Percentiles rank a stretch among this genome's conserved stretches.
Conservation (phyloP, 1,140 invertebrate genomes). For the Bombyx mori region DNA sequence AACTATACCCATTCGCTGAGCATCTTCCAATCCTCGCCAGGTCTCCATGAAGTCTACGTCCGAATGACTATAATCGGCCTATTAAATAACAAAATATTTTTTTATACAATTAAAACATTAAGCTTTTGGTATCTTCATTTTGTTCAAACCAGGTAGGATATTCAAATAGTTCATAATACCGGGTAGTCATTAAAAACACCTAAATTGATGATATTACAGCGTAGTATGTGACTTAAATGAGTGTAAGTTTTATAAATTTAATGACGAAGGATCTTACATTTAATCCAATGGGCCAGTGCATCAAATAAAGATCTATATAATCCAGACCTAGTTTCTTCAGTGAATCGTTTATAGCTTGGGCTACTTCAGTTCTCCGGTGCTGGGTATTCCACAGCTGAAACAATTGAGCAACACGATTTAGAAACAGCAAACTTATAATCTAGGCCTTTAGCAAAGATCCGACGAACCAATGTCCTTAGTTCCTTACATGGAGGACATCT, state of each 20-base stretch:
- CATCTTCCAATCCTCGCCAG: constrained; percentile 82
- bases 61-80: constrained; percentile 34
- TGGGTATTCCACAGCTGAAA: constrained; percentile 82
- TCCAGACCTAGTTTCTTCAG: constrained; percentile 78
- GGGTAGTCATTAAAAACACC: no score
- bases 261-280: constrained; percentile 66
- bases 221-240: no score
- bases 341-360: constrained; percentile 59
- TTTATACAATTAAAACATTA: no score
- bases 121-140: no score
- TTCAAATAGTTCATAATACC: no score
- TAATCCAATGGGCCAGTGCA: constrained; percentile 90
- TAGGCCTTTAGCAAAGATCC: neutral
- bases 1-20: constrained; percentile 76
- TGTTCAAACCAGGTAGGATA: no score
- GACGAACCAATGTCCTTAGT: neutral
- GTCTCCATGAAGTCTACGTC: constrained; percentile 76
- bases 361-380: constrained; percentile 77
- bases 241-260: no score
- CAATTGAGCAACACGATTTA: neutral
- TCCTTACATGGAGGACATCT: no score
- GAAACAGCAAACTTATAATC: neutral
- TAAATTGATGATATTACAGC: no score
- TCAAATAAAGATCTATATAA: constrained; percentile 88
- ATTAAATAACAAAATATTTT: constrained; percentile 1